A percentile compares a stretch with the other conserved stretches of the same genome.
Conservation (phyloP, 92 coral and sea anemone species). For the Meandrina meandrites region DNA sequence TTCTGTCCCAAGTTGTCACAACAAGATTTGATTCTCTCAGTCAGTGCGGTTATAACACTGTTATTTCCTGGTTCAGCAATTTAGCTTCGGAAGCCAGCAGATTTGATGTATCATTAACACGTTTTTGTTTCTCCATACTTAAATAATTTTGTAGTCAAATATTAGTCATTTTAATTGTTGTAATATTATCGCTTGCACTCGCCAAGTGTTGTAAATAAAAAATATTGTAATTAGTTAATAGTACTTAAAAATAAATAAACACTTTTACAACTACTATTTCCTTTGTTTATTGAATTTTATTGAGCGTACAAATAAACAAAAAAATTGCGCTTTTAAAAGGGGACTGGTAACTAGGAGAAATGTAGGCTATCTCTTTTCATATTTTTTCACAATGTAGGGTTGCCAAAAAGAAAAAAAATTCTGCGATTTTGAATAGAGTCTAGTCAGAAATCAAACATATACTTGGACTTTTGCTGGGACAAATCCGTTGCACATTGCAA, state of each 20-base stretch:
- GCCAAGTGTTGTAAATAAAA: background rate
- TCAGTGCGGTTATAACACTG: background rate
- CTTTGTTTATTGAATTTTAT: background rate
- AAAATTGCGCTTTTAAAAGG: conserved; percentile 5
- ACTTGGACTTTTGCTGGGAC: background rate
- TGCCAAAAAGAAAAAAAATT: conserved; percentile 1
- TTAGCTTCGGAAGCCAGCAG: background rate
- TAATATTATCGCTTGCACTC: background rate
- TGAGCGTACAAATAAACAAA: background rate
- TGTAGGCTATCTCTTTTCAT: background rate
- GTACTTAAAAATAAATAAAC: background rate
- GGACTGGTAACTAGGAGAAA: background rate
- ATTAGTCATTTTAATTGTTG: background rate
- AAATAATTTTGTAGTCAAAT: background rate
- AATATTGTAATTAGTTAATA: background rate
- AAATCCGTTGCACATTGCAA: background rate
- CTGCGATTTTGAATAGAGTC: background rate
- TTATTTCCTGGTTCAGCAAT: background rate
- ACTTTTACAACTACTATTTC: background rate
- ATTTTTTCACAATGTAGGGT: background rate
- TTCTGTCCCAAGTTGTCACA: background rate
- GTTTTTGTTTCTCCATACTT: background rate
- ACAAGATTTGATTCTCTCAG: background rate
- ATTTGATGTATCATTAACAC: background rate
- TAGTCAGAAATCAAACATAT: background rate